Evolutionary conservation across 2,888 invertebrate genomes (phyloP), one percentile per base, ranked within the genome.

Genomic region (Nezara viridula): DNA sequence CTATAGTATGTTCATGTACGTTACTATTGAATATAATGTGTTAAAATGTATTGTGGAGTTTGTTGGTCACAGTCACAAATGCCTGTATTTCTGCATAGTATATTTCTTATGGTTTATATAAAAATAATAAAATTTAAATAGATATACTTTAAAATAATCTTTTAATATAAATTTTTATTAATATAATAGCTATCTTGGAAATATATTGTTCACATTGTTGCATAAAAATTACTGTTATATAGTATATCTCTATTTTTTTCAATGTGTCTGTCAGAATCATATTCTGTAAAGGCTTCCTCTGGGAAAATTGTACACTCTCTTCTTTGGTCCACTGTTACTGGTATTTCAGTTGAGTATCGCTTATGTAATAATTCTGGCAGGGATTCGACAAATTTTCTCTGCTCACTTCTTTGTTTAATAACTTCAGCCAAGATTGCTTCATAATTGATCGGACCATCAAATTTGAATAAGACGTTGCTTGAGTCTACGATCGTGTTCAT

Each of bases 171-270:
- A 37, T 37, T 73, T 73, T 32, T 73, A 73, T 73, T 73, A 6
- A 37, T 32, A 37, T 32, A 19, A 37, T 37, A 37, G n/a, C 32
- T 27, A 2, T 73, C 19, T 19, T 73, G 66, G 10, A 73, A 73
- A 14, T 10, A 21, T 32, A 27, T 1, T 3, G 44, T 44, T 47
- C 21, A 81, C 81, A n/a, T 40, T 44, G 44, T 81, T n/a, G 81
- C 40, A 81, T 24, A 44, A 24, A 24, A 44, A 81, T 81, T 81
- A 4, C 44, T 81, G 44, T 81, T 81, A 47, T 40, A 81, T n/a
- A 81, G 16, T 81, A 81, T 81, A 44, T 81, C 81, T 81, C 81
- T 81, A 81, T 81, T 81, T 81, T 81, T 81, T 47, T 81, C 81
- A 44, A 81, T 44, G 44, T 81, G n/a, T 47, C 44, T n/a, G n/a